Evolutionary conservation across 1,140 invertebrate species (phyloP), one percentile per base, ranked within the genome.

Genomic region (Saccostrea cuccullata): DNA sequence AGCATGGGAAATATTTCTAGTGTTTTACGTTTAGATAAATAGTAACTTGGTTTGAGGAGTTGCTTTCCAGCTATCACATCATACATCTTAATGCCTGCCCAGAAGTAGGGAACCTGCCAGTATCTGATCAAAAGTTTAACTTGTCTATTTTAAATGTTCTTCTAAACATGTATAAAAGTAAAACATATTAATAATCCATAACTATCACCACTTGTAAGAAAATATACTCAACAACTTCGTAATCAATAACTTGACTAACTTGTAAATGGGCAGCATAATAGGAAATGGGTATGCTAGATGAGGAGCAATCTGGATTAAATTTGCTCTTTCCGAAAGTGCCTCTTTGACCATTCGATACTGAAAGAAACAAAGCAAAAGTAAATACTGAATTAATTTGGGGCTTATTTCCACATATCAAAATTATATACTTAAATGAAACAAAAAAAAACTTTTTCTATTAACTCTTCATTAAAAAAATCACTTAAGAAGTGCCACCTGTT

Each of bases 31-130:
- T 99, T 99, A 26, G 97, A 97, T 30, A 99, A 96, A 93, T 98
- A 98, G 95, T 99, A 99, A 6, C 98, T 99, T 88, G 97, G 97
- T 95, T 99, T 99, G 0, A 99, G 97, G 89, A 98, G 98, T 94
- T 99, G 97, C 90, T 97, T 97, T 3, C 99, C 99, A 64, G 99
- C 99, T 1, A 99, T 98, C 55, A 99, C 93, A 95, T 99, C 99
- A 95, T 99, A 99, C 96, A 97, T 97, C 96, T 99, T 99, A 90
- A 99, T 99, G 90, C 99, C 99, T 92, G 98, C 97, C 98, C 98
- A 99, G 94, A 97, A 99, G 94, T 99, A 99, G 0, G 99, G 99
- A 30, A 99, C 96, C 96, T 99, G 98, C 99, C 98, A 99, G 97
- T 98, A 98, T 93, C 98, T 99, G 95, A 88, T 47, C 9, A 47